phyloP scores from a whole-genome alignment of 2,113 vertebrate species.

The Hippoglossus stenolepis region DNA sequence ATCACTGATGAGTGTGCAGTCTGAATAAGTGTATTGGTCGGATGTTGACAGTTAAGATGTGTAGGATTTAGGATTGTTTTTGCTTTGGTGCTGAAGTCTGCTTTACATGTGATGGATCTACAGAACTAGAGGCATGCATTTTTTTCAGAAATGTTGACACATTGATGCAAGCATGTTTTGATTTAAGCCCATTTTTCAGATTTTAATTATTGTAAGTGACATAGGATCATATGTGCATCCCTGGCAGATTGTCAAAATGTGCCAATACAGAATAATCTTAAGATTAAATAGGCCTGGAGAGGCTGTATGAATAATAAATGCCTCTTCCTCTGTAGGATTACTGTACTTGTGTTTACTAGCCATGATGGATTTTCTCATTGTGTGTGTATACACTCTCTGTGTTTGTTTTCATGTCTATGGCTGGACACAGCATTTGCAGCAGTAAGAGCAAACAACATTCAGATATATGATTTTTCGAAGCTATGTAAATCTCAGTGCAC shows the following conservation, averaged over 20 bases:
- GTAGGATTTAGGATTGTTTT: not conserved
- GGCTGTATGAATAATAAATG: conserved; percentile 23
- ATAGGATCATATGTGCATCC: not conserved
- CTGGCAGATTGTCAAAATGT: conserved; percentile 33
- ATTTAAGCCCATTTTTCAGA: not conserved
- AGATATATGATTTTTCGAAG: conserved; percentile 1
- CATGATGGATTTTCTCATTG: conserved; percentile 18
- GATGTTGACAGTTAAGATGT: not conserved
- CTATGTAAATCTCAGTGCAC: conserved; percentile 10
- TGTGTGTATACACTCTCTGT: not conserved
- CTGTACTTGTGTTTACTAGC: conserved; percentile 36
- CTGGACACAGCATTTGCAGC: not conserved
- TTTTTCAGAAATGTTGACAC: not conserved
- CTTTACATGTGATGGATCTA: not conserved
- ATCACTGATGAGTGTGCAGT: not conserved
- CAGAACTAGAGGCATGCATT: no score
- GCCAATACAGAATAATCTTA: conserved; percentile 28
- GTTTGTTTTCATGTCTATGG: conserved; percentile 8
- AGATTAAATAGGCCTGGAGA: conserved; percentile 30
- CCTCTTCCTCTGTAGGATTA: conserved; percentile 40
- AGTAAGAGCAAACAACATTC: not conserved
- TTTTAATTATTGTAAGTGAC: not conserved
- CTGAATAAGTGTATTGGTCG: not conserved
- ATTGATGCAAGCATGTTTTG: not conserved
- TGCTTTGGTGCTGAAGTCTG: not conserved